phyloP scores from a whole-genome alignment of 2,888 invertebrate species.

The Ceraclea dissimilis region DNA sequence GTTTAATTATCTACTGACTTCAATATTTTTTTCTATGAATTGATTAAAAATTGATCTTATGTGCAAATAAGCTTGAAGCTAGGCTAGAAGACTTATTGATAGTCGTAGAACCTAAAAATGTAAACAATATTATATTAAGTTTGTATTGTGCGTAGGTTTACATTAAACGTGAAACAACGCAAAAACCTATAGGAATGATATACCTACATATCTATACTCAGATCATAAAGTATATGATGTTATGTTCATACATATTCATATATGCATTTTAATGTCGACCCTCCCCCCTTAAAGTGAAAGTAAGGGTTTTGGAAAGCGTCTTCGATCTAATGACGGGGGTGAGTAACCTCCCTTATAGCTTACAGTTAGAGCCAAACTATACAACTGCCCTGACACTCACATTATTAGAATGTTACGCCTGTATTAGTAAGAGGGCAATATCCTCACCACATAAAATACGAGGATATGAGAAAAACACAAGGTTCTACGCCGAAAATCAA shows the following conservation, averaged over 20 bases:
- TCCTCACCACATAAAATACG: not conserved
- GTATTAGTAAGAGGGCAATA: not conserved
- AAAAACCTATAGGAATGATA: not conserved
- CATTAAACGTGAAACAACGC: not conserved
- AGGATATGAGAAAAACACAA: not conserved
- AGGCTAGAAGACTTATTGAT: too few species aligned
- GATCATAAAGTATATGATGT: not conserved
- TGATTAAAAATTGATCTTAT: not conserved
- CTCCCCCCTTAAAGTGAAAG: constrained; percentile 13
- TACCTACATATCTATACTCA: not conserved
- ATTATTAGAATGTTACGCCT: not conserved
- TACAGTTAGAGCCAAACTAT: not conserved
- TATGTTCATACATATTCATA: constrained; percentile 20
- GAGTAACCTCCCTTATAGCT: constrained; percentile 26
- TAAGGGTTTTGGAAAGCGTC: constrained; percentile 27
- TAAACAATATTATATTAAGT: too few species aligned
- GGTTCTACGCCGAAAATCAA: not conserved
- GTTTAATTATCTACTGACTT: not conserved
- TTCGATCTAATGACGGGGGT: constrained; percentile 29
- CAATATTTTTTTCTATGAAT: not conserved
- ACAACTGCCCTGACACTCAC: not conserved
- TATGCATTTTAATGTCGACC: constrained; percentile 16
- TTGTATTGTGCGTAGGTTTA: not conserved
- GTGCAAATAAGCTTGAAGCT: too few species aligned
- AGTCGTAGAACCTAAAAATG: too few species aligned